These are phyloP conservation scores for Ictidomys tridecemlineatus DNA, from an alignment of 2,113 vertebrate genomes.

Conservation along the genomic window DNA sequence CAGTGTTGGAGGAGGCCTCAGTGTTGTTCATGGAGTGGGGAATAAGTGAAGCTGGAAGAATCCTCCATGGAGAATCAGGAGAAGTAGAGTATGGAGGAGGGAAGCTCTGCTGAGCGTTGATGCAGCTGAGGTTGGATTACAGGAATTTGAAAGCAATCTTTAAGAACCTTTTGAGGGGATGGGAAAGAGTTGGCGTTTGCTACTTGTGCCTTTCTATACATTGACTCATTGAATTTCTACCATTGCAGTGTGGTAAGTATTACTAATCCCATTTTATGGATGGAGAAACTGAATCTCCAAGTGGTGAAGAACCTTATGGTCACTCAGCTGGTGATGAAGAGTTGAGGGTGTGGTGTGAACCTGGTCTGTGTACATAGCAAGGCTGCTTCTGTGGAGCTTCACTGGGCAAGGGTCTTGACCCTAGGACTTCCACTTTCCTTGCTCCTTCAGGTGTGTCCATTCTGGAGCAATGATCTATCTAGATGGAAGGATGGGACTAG, in stretches of 20 bases:
- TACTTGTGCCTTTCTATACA: neutral
- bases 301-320: neutral
- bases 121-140: neutral
- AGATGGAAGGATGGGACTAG: conserved; percentile 54
- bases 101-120: neutral
- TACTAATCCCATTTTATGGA: neutral
- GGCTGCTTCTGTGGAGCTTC: neutral
- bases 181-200: neutral
- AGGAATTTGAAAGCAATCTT: neutral
- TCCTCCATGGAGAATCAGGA: neutral
- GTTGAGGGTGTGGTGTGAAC: neutral
- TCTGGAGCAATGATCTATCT: conserved; percentile 31
- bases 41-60: neutral
- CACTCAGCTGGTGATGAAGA: neutral
- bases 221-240: neutral
- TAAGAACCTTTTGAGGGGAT: neutral
- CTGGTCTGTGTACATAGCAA: neutral
- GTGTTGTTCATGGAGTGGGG: neutral
- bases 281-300: neutral
- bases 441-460: conserved; percentile 31
- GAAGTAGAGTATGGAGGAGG: neutral
- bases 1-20: neutral
- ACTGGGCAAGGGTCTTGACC: neutral
- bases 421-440: neutral
- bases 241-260: neutral